Conservation (phyloP, 2,888 invertebrate genomes). For the Autographa pulchrina region DNA sequence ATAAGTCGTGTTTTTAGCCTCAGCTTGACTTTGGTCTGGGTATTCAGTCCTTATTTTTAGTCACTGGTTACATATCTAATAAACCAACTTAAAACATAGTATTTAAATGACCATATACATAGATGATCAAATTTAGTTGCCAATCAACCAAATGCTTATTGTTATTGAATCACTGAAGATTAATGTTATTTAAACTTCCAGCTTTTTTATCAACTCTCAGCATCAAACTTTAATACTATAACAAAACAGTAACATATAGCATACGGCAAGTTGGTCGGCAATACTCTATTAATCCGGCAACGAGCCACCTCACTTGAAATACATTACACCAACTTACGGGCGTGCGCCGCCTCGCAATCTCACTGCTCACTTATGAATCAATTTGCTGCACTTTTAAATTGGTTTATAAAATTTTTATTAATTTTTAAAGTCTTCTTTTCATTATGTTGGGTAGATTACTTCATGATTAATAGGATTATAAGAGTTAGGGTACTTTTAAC, state of each 20-base stretch:
- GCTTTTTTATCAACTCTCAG: too few species aligned
- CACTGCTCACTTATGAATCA: conserved; percentile 66
- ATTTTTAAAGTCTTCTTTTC: conserved; percentile 36
- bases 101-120: too few species aligned
- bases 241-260: conserved; percentile 45
- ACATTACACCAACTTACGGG: conserved; percentile 70
- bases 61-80: too few species aligned
- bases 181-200: too few species aligned
- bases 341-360: conserved; percentile 67
- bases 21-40: too few species aligned
- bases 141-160: too few species aligned
- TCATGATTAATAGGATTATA: neutral
- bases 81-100: too few species aligned
- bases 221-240: neutral
- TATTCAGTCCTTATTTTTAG: too few species aligned
- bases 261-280: conserved; percentile 57
- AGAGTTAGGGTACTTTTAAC: too few species aligned
- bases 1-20: too few species aligned
- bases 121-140: too few species aligned
- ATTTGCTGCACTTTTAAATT: conserved; percentile 61
- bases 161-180: too few species aligned
- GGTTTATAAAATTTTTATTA: conserved; percentile 48
- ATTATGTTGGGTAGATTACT: neutral
- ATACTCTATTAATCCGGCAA: conserved; percentile 68
- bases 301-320: conserved; percentile 69